Percentiles rank a stretch among this genome's conserved stretches.
Conservation (phyloP, 2,888 invertebrate genomes). For the Oligia latruncula region DNA sequence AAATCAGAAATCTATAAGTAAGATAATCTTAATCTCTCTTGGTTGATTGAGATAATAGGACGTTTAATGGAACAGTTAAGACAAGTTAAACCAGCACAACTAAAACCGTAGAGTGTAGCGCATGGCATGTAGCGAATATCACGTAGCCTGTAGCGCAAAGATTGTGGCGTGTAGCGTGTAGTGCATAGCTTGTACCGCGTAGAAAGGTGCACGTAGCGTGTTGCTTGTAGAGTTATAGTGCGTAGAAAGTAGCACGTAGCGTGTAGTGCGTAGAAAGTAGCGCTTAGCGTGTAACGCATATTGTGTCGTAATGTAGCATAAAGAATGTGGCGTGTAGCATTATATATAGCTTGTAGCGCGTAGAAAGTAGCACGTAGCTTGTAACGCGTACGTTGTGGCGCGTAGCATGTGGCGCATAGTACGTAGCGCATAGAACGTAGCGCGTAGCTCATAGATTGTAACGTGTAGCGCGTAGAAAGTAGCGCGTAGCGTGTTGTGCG, state of each 20-base stretch:
- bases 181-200: background rate
- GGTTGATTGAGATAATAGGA: background rate
- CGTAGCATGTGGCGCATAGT: background rate
- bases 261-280: background rate
- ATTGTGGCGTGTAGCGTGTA: background rate
- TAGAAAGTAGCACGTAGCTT: background rate
- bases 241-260: background rate
- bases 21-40: too few relatives aligned
- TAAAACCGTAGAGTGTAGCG: background rate
- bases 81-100: background rate
- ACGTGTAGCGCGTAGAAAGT: background rate
- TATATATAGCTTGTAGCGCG: background rate
- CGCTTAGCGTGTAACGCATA: background rate
- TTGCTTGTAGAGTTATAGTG: background rate
- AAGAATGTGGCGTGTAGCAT: background rate
- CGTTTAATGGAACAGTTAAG: background rate
- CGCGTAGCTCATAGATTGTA: background rate
- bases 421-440: background rate
- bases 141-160: too few relatives aligned
- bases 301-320: background rate
- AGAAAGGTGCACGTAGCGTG: background rate
- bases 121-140: too few relatives aligned
- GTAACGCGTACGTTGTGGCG: background rate
- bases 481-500: background rate
- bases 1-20: too few relatives aligned